Percentiles rank a stretch among this genome's conserved stretches.
These are phyloP conservation scores for Enteromius viviparus DNA, from an alignment of 2,797 vertebrate species.

Conservation along the genomic window DNA sequence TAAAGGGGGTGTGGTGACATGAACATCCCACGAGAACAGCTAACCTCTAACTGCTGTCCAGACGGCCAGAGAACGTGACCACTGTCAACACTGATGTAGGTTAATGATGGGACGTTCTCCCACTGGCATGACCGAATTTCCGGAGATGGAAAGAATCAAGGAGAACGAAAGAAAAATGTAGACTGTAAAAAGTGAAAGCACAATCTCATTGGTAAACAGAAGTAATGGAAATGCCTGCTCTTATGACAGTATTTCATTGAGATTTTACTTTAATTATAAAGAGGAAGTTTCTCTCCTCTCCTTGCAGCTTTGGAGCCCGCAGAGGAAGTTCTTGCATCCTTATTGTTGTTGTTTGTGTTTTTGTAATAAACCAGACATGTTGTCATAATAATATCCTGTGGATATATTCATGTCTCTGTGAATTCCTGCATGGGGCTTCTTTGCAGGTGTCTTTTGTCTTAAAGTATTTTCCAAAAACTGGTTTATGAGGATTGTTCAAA, in stretches of 20 bases:
- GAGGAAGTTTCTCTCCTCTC: background rate
- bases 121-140: conserved; percentile 24
- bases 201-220: conserved; percentile 23
- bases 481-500: background rate
- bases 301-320: background rate
- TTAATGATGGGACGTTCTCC: conserved; percentile 32
- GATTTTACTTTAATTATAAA: conserved; percentile 4
- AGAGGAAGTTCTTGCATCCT: conserved; percentile 8
- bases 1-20: conserved; percentile 40
- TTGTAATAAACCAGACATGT: conserved; percentile 22
- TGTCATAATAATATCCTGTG: conserved; percentile 39
- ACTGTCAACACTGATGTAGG: background rate
- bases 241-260: background rate
- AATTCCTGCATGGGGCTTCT: conserved; percentile 31
- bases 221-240: background rate
- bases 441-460: conserved; percentile 27
- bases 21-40: background rate
- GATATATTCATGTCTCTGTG: conserved; percentile 45
- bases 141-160: background rate
- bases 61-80: conserved; percentile 4
- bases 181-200: background rate
- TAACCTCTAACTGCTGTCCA: conserved; percentile 1
- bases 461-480: background rate
- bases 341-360: conserved; percentile 24
- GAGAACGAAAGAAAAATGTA: background rate